A percentile compares a stretch with the other conserved stretches of the same genome.
These are phyloP conservation scores for Tachycineta bicolor DNA, from an alignment of 2,113 vertebrate species.

Conservation along the genomic window DNA sequence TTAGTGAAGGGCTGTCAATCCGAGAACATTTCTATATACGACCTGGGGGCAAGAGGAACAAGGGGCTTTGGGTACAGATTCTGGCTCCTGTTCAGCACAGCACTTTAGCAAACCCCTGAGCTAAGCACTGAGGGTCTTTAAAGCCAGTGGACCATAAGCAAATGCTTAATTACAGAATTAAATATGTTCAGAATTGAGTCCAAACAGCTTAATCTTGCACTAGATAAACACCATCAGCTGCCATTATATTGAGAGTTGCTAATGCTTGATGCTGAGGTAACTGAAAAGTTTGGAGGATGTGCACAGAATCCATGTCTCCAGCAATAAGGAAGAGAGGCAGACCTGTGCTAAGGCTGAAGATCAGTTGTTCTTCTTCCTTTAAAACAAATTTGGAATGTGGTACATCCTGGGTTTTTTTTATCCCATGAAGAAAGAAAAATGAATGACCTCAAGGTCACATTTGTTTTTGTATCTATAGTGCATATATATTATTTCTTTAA, in stretches of 20 bases:
- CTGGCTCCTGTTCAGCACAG: conserved; percentile 21
- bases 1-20: background rate
- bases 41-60: background rate
- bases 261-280: background rate
- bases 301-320: background rate
- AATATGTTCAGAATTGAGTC: background rate
- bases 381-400: background rate
- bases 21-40: background rate
- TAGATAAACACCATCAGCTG: background rate
- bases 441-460: background rate
- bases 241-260: background rate
- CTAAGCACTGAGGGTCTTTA: conserved; percentile 18
- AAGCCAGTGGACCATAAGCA: background rate
- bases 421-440: background rate
- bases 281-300: background rate
- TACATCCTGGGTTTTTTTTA: background rate
- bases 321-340: background rate
- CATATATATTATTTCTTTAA: background rate
- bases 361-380: background rate
- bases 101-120: conserved; percentile 18
- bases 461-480: background rate
- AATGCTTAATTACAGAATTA: conserved; percentile 29
- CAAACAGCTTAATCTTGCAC: background rate
- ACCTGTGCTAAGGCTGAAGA: background rate
- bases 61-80: background rate